A percentile compares a stretch with the other conserved stretches of the same genome.
Evolutionary conservation across 2,113 vertebrate species (phyloP).

Genomic region (Mesembrinibis cayennensis): DNA sequence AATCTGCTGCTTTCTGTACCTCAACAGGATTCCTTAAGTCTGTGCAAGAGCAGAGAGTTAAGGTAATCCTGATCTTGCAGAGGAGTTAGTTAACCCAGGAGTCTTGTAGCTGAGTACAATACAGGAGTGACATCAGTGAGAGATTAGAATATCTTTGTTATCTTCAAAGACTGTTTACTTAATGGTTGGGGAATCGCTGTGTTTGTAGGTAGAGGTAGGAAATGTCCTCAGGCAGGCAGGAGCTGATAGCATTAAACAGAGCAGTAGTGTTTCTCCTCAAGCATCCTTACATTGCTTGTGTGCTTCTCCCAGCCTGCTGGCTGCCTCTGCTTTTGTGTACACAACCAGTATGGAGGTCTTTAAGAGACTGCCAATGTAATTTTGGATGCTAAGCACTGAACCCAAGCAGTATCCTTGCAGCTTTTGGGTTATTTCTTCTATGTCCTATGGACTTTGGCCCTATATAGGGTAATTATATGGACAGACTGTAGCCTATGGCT

Average conservation of each 20-base stretch:
- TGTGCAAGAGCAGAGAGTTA: neutral
- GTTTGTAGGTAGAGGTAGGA: constrained; percentile 34
- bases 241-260: neutral
- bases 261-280: neutral
- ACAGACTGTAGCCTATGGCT: neutral
- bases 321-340: neutral
- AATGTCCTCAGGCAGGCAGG: constrained; percentile 25
- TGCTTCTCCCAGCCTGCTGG: neutral
- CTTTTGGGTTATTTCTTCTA: neutral
- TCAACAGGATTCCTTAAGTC: neutral
- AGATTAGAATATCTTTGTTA: constrained; percentile 41
- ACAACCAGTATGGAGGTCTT: neutral
- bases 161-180: constrained; percentile 62
- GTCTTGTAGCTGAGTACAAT: constrained; percentile 1
- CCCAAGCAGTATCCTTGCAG: neutral
- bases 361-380: neutral
- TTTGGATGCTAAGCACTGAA: neutral
- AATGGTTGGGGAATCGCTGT: neutral
- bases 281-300: neutral
- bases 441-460: neutral
- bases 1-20: neutral
- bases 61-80: neutral
- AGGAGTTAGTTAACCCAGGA: neutral
- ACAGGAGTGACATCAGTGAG: constrained; percentile 18
- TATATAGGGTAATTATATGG: neutral